These are phyloP conservation scores for Phalanger gymnotis DNA, from an alignment of 2,797 vertebrate genomes.

Conservation along the genomic window DNA sequence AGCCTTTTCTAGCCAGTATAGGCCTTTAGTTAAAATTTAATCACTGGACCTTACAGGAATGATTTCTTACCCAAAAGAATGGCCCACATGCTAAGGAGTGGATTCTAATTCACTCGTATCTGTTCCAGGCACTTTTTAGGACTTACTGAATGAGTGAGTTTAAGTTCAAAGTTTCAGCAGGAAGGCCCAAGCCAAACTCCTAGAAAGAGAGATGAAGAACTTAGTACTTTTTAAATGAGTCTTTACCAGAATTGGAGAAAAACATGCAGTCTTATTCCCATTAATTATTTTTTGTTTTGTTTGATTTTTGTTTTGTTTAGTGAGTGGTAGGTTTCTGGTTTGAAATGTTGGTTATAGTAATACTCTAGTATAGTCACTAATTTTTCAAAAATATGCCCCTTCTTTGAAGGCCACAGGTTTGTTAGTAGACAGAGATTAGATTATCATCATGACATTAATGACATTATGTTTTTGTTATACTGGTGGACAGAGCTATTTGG, in stretches of 20 bases:
- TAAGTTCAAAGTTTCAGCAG: background rate
- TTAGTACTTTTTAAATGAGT: slow-evolving; percentile 7
- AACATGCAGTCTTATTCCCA: background rate
- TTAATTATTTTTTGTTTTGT: background rate
- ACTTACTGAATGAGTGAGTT: background rate
- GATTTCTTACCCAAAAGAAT: slow-evolving; percentile 33
- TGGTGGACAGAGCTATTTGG: slow-evolving; percentile 18
- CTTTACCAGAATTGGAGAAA: slow-evolving; percentile 48
- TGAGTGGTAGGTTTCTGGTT: background rate
- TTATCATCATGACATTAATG: slow-evolving; percentile 15
- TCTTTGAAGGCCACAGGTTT: slow-evolving; percentile 45
- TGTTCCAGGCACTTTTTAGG: background rate
- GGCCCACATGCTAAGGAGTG: background rate
- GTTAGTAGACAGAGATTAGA: slow-evolving; percentile 29
- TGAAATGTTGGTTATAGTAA: background rate
- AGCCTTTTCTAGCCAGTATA: background rate
- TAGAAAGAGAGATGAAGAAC: background rate
- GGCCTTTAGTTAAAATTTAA: background rate
- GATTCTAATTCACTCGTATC: slow-evolving; percentile 10
- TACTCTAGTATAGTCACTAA: background rate
- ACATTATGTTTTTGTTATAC: background rate
- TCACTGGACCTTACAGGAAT: background rate
- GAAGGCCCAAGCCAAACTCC: background rate
- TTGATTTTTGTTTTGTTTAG: background rate
- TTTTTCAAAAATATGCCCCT: background rate